Base-by-base conservation (phyloP, 2,888 invertebrate species). In the Rhamnusium bicolor region DNA sequence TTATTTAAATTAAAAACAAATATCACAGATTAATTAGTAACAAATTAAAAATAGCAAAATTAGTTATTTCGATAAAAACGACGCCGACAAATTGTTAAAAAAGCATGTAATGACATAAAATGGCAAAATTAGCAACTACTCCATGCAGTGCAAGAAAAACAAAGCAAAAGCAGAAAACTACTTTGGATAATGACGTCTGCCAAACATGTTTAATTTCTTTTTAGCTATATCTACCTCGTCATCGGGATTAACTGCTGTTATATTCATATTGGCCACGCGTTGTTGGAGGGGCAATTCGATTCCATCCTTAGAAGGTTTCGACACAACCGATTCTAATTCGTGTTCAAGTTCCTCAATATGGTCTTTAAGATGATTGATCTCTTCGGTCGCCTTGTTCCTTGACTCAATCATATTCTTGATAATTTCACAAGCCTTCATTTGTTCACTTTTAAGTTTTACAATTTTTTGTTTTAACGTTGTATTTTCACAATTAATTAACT, bases 391-490 rank as follows among this genome's bases (percentile, higher is more conserved):
- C 63, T 83, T 85, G 68, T 85, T 87, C 56, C 83, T 83, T 49
- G 82, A 83, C 16, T 84, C 85, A 53, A 88, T 84, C 82, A 89
- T 85, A 47, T 80, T 84, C 75, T 89, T 86, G 62, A 89, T 86
- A 46, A 88, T 86, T 69, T 86, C 84, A 76, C 87, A 88, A 4
- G 88, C 87, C 77, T 88, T 89, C 53, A 85, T 75, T 72, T 88
- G 86, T 67, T 89, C 87, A 54, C 85, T 84, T 78, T 87, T 87
- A 19, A 88, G 77, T 73, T 86, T 86, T 19, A 82, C 76, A 24
- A 86, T 82, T 75, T 85, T 85, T 54, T 83, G 77, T 56, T 67
- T 49, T 21, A 54, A 56, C 5, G 56, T 68, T 10, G 12, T 16
- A 32, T 53, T 58, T 56, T 69, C 58, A n/a, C 10, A 29, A 24